These are phyloP conservation scores for Ectropis crepuscularia DNA, from an alignment of 2,888 invertebrate genomes.

Conservation along the genomic window DNA sequence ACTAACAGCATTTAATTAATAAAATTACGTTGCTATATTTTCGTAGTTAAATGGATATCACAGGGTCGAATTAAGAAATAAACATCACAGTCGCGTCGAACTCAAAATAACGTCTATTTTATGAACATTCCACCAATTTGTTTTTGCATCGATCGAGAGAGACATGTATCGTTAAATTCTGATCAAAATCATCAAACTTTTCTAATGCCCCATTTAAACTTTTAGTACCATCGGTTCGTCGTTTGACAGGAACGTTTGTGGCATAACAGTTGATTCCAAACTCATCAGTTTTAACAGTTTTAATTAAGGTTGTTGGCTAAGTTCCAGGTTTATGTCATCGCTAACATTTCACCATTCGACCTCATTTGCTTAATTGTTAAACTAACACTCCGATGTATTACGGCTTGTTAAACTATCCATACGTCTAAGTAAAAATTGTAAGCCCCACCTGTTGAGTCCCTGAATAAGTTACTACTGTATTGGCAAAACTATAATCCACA, in stretches of 20 bases:
- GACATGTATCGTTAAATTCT: too few relatives aligned
- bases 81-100: slow-evolving; percentile 2
- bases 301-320: slow-evolving; percentile 54
- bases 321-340: slow-evolving; percentile 47
- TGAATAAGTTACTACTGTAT: too few relatives aligned
- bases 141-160: too few relatives aligned
- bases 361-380: slow-evolving; percentile 47
- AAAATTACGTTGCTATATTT: slow-evolving; percentile 17
- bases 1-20: slow-evolving; percentile 35
- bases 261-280: slow-evolving; percentile 30
- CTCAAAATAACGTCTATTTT: not conserved
- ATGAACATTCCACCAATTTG: too few relatives aligned
- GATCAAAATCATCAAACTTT: not conserved
- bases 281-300: slow-evolving; percentile 43
- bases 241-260: slow-evolving; percentile 5
- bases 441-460: not conserved
- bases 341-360: slow-evolving; percentile 44
- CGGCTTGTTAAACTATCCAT: slow-evolving; percentile 1
- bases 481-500: too few relatives aligned
- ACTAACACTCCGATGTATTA: slow-evolving; percentile 41
- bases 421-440: not conserved
- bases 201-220: slow-evolving; percentile 2
- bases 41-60: slow-evolving; percentile 4
- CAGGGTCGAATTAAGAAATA: slow-evolving; percentile 1
- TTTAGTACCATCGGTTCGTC: too few relatives aligned